Evolutionary conservation across 2,888 invertebrate species (phyloP).

Genomic region (Meliscaeva auricollis): DNA sequence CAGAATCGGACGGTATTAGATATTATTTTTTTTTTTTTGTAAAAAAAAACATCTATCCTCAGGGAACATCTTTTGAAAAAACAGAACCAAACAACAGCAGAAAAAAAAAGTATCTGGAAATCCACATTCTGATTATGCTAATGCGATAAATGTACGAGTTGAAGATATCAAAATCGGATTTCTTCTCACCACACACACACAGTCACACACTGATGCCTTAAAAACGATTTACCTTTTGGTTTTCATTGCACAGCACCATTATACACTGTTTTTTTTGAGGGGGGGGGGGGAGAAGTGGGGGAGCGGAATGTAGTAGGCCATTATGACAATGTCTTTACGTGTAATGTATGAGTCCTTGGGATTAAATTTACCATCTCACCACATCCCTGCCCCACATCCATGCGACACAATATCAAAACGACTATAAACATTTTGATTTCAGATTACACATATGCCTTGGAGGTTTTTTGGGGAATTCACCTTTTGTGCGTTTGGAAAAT

Average conservation of each 20-base stretch:
- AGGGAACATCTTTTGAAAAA: constrained; percentile 49
- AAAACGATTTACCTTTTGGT: constrained; percentile 48
- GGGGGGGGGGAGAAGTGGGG: no score
- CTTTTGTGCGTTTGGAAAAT: constrained; percentile 38
- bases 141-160: constrained; percentile 27
- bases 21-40: constrained; percentile 26
- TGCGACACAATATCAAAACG: constrained; percentile 40
- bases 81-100: constrained; percentile 4
- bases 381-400: neutral
- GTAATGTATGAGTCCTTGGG: constrained; percentile 64
- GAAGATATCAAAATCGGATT: constrained; percentile 59
- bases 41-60: constrained; percentile 32
- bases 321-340: constrained; percentile 64
- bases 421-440: constrained; percentile 75
- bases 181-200: constrained; percentile 6
- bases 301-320: constrained; percentile 24
- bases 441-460: constrained; percentile 70
- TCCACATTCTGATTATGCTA: constrained; percentile 70
- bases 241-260: constrained; percentile 45
- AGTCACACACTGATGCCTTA: neutral
- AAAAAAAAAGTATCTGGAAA: constrained; percentile 46
- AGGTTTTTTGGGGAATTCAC: constrained; percentile 43
- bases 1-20: constrained; percentile 12
- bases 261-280: no score
- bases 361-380: constrained; percentile 45